Conservation (phyloP, 2,113 vertebrate genomes). For the Grammomys surdaster region DNA sequence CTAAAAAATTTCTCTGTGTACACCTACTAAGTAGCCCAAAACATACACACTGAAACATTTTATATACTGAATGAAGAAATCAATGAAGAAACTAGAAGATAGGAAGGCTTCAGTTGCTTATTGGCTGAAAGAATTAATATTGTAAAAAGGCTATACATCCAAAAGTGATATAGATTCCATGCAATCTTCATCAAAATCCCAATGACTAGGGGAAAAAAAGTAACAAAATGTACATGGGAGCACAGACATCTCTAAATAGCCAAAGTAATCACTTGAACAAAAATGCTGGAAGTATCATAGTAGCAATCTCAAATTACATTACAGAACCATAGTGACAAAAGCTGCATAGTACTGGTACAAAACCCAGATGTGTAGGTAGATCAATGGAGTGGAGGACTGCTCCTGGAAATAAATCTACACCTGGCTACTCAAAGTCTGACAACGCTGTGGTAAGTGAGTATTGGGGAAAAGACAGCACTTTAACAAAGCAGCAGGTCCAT, state of each 20-base stretch:
- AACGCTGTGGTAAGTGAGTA: too few relatives aligned
- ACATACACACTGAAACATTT: not conserved
- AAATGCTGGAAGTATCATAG: not conserved
- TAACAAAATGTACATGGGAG: not conserved
- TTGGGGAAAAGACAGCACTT: too few relatives aligned
- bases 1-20: not conserved
- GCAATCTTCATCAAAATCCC: not conserved
- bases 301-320: not conserved
- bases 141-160: not conserved
- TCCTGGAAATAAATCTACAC: too few relatives aligned
- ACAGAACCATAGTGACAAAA: not conserved
- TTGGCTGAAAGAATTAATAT: not conserved
- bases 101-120: not conserved
- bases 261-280: not conserved
- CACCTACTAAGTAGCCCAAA: not conserved
- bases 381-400: too few relatives aligned
- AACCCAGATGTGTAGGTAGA: not conserved
- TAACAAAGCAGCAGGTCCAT: too few relatives aligned
- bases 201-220: not conserved
- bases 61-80: not conserved
- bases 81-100: not conserved
- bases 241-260: not conserved
- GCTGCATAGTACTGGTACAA: not conserved
- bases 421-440: too few relatives aligned
- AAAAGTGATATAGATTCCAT: not conserved